These are phyloP conservation scores for Ptychobarbus kaznakovi DNA, from an alignment of 2,797 vertebrate genomes.

Conservation along the genomic window DNA sequence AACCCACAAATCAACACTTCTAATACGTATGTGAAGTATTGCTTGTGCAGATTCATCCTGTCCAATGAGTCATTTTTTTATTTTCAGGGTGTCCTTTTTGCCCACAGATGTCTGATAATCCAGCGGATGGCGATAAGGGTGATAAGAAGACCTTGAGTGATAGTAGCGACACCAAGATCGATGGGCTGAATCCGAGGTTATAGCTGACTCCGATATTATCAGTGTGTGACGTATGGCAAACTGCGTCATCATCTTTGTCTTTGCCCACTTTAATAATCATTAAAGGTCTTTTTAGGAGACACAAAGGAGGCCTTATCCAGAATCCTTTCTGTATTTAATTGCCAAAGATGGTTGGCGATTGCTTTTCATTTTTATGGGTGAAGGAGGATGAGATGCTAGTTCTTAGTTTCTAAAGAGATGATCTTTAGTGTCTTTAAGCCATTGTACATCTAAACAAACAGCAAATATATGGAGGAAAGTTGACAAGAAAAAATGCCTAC, in stretches of 20 bases:
- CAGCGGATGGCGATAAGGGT: background rate
- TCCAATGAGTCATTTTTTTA: constrained; percentile 5
- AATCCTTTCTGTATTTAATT: background rate
- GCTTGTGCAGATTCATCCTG: constrained; percentile 5
- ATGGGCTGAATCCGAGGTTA: constrained; percentile 18
- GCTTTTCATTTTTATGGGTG: background rate
- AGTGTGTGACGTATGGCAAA: constrained; percentile 2
- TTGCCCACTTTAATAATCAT: constrained; percentile 23
- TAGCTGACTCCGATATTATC: constrained; percentile 26
- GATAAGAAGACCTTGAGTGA: constrained; percentile 25
- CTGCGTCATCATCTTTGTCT: constrained; percentile 27
- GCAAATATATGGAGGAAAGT: background rate
- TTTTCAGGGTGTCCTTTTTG: constrained; percentile 11
- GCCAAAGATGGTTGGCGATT: background rate
- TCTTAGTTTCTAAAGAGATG: background rate
- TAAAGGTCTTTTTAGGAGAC: constrained; percentile 18
- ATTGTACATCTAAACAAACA: background rate
- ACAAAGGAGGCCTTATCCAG: background rate
- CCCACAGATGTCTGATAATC: constrained; percentile 45
- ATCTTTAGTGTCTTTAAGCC: background rate
- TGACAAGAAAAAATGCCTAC: background rate
- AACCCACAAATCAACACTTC: constrained; percentile 5
- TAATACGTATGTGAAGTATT: background rate
- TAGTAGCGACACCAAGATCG: constrained; percentile 24
- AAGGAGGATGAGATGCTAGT: background rate